These are phyloP conservation scores for Vollenhovia emeryi DNA, from an alignment of 1,140 invertebrate genomes.

Conservation along the genomic window DNA sequence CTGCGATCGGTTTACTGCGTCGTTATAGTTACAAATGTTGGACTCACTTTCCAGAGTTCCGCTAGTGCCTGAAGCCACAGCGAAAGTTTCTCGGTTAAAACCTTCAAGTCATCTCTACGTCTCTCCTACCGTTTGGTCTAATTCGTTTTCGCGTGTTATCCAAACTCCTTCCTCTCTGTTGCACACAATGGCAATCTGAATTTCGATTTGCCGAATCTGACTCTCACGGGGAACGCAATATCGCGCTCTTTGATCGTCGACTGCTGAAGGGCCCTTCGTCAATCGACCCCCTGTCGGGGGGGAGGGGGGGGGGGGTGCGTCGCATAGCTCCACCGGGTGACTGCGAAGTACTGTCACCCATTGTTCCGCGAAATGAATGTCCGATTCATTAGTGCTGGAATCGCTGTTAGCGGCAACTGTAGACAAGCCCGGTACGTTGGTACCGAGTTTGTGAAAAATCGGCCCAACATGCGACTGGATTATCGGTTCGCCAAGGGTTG, in stretches of 20 bases:
- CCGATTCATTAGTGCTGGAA: constrained; percentile 61
- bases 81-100: background rate
- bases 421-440: background rate
- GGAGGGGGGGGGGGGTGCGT: too few species aligned
- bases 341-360: constrained; percentile 34
- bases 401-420: constrained; percentile 32
- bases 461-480: constrained; percentile 4
- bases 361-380: constrained; percentile 66
- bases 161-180: background rate
- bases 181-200: constrained; percentile 41
- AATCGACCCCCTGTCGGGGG: constrained; percentile 33
- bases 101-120: background rate
- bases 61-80: background rate
- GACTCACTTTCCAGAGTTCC: background rate
- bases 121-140: background rate
- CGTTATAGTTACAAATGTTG: background rate
- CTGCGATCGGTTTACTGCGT: too few species aligned
- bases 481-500: constrained; percentile 62
- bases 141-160: background rate
- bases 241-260: constrained; percentile 46
- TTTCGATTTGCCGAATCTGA: constrained; percentile 45
- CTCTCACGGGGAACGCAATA: constrained; percentile 33
- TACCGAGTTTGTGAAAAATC: constrained; percentile 9
- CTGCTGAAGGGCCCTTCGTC: constrained; percentile 31
- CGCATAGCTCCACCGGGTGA: constrained; percentile 5